Base-by-base conservation (phyloP, 2,797 vertebrate species). In the Alca torda region DNA sequence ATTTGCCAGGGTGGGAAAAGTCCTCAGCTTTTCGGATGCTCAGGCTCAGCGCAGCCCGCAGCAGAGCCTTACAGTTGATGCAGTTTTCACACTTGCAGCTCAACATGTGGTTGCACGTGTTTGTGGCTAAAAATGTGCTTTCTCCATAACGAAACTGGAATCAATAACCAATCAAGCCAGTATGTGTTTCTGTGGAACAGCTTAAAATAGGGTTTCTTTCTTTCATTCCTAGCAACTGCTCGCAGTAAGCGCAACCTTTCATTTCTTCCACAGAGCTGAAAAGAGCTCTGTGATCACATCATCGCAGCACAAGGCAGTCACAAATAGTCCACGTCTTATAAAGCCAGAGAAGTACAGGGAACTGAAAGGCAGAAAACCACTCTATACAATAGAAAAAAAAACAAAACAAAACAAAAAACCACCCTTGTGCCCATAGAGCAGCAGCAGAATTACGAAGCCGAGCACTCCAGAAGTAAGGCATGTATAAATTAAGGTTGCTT, bases 161-260 rank as follows among this genome's bases (percentile, higher is more conserved):
- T 97, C 92, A 93, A 93, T 93, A 96, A 94, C 93, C 97, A 96
- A 97, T 97, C 95, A 96, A 96, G 95, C 70, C 94, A 87, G 80
- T 25, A 41, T 37, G 89, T 87, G 93, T 93, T 93, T 97, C 93
- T 94, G 74, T 45, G 81, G 60, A 95, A 69, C 76, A 93, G 80
- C 95, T 96, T 96, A 95, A 96, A 86, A 89, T 95, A 96, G 95
- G 31, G n/a, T 72, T 84, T 80, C 87, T 94, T 93, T 89, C 83
- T 87, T 94, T 90, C 93, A 86, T 94, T 91, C 91, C 74, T 94
- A 83, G 86, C 88, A 96, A 96, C 95, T 67, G 94, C 81, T 96
- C 7, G 0, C 70, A 91, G 80, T 43, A 37, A 93, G 70, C 37
- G 4, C 86, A 93, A 89, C 86, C 84, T 95, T 94, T 95, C 85